phyloP scores from a whole-genome alignment of 2,888 invertebrate species.

The Auanema sp. region DNA sequence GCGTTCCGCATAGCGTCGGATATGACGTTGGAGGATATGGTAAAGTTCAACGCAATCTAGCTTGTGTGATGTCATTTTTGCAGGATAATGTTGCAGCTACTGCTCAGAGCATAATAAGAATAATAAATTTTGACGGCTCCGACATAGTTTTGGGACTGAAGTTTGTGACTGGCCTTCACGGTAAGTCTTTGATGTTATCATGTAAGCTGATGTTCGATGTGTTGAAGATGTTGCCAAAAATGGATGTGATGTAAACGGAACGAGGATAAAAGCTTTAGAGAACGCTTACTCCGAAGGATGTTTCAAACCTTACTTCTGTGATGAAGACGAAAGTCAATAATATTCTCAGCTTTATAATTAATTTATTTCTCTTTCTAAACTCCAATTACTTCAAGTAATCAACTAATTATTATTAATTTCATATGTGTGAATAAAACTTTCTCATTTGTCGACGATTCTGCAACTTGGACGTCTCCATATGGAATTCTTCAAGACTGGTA shows the following conservation, averaged over 20 bases:
- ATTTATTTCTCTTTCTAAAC: too few species aligned
- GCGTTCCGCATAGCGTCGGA: conserved; percentile 65
- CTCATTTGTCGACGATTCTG: too few species aligned
- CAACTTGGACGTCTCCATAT: too few species aligned
- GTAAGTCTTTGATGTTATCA: background rate
- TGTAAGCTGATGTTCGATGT: background rate
- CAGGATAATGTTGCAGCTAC: background rate
- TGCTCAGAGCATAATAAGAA: background rate
- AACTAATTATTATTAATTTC: too few species aligned
- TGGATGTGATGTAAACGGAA: conserved; percentile 4
- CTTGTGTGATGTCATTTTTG: background rate
- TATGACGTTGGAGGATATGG: conserved; percentile 84
- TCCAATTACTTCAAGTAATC: too few species aligned
- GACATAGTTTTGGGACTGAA: background rate
- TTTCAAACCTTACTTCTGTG: conserved; percentile 16
- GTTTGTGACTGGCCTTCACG: background rate
- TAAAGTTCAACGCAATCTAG: conserved; percentile 24
- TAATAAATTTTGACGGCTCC: too few species aligned
- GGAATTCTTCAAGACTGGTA: too few species aligned
- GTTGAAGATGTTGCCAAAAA: conserved; percentile 17
- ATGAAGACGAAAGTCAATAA: conserved; percentile 10
- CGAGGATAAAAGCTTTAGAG: conserved; percentile 9
- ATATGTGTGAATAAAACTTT: too few species aligned
- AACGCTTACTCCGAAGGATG: conserved; percentile 10
- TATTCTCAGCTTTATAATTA: too few species aligned